Conservation (phyloP, 2,113 vertebrate species). For the Menidia beryllina region DNA sequence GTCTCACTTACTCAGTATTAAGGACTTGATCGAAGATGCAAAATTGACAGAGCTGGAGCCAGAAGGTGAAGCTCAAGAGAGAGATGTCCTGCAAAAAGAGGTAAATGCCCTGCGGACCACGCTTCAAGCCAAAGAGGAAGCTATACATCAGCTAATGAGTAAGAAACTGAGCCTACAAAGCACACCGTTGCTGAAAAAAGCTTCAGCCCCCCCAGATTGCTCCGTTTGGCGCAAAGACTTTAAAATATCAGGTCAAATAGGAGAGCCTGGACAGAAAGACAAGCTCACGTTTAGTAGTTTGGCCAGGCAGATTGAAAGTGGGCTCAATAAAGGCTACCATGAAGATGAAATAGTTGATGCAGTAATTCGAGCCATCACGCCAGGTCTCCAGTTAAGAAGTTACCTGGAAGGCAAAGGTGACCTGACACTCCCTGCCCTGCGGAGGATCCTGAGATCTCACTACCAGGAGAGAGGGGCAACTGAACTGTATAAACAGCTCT, state of each 20-base stretch:
- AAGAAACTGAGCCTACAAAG: neutral
- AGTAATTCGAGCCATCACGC: neutral
- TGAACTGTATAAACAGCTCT: slow-evolving; percentile 1
- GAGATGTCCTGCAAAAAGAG: no score
- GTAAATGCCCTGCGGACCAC: no score
- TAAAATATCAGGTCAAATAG: neutral
- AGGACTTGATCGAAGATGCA: no score
- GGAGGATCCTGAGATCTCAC: no score
- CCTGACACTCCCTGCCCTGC: neutral
- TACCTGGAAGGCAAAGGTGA: neutral
- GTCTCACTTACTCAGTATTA: no score
- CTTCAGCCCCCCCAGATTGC: no score
- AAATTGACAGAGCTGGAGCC: no score
- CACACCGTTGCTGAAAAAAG: no score
- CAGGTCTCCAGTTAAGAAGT: neutral
- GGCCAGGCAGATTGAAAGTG: neutral
- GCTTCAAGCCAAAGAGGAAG: no score
- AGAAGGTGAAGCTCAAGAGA: no score
- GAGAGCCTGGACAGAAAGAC: neutral
- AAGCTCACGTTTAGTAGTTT: neutral
- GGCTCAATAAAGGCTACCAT: neutral
- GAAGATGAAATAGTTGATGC: neutral
- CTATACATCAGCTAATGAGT: no score
- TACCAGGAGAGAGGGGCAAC: neutral
- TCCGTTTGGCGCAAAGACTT: neutral